A percentile compares a stretch with the other conserved stretches of the same genome.
These are phyloP conservation scores for Drosophila nigritarsus DNA, from an alignment of 2,888 invertebrate species.

Conservation along the genomic window DNA sequence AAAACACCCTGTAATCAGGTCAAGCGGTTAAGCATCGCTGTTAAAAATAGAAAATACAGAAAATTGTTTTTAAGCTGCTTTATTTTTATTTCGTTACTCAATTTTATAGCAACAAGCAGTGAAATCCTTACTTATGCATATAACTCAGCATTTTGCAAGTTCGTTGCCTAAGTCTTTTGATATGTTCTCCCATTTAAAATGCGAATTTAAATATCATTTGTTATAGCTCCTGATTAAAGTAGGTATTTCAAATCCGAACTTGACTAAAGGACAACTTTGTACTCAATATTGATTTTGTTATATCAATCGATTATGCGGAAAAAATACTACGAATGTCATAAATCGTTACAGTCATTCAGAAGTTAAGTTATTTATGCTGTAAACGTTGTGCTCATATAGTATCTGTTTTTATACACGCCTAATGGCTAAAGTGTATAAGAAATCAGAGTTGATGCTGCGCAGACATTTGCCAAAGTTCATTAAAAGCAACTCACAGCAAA, in stretches of 20 bases:
- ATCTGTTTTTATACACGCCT: constrained; percentile 3
- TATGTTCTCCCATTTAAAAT: neutral
- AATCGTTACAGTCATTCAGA: neutral
- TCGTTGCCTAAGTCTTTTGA: constrained; percentile 40
- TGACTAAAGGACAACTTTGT: neutral
- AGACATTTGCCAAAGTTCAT: constrained; percentile 72
- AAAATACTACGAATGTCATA: neutral
- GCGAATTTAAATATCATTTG: neutral
- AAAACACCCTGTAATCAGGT: constrained; percentile 10
- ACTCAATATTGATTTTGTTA: neutral
- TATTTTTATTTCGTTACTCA: neutral
- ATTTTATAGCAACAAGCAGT: neutral
- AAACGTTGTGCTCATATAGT: neutral
- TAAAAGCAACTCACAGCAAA: constrained; percentile 60
- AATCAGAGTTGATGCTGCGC: constrained; percentile 62
- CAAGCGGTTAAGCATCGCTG: neutral
- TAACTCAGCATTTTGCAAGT: constrained; percentile 1
- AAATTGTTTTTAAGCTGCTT: neutral
- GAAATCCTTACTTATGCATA: neutral
- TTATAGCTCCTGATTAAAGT: neutral
- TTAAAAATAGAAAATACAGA: neutral
- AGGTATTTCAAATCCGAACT: neutral
- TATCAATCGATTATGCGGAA: neutral
- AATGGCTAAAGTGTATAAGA: constrained; percentile 37
- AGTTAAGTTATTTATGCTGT: neutral